Percentiles rank a stretch among this genome's conserved stretches.
These are phyloP conservation scores for Sebastes matsubarae DNA, from an alignment of 2,797 vertebrate genomes.

Conservation along the genomic window DNA sequence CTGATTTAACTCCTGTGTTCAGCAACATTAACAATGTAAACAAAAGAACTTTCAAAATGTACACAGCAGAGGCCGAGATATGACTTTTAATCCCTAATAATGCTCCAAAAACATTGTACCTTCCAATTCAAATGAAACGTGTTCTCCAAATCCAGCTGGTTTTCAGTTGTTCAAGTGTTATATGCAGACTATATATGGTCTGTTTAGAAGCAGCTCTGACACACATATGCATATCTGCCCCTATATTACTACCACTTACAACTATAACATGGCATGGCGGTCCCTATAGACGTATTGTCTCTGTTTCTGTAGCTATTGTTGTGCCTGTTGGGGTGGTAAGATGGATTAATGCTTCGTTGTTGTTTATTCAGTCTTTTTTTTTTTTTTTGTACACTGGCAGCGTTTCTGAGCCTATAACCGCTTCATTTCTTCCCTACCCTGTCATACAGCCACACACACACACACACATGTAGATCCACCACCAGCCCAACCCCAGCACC, in stretches of 20 bases:
- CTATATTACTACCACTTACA: conserved; percentile 34
- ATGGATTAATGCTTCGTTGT: conserved; percentile 63
- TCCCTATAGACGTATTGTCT: conserved; percentile 38
- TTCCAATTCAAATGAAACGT: neutral
- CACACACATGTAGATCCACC: conserved; percentile 15
- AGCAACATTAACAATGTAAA: neutral
- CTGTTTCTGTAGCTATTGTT: conserved; percentile 44
- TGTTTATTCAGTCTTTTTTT: conserved; percentile 29
- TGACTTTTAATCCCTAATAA: neutral
- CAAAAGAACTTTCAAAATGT: neutral
- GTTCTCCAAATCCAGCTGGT: neutral
- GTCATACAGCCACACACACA: conserved; percentile 19
- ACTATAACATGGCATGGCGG: neutral
- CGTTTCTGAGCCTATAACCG: conserved; percentile 47
- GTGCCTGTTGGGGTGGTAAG: conserved; percentile 33
- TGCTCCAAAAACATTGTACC: neutral
- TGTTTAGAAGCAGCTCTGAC: neutral
- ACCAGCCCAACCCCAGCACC: conserved; percentile 28
- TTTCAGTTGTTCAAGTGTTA: neutral
- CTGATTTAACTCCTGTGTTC: neutral
- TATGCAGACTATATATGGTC: neutral
- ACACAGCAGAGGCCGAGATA: neutral
- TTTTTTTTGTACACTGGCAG: conserved; percentile 27
- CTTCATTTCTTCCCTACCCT: neutral
- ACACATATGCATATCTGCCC: neutral